These are phyloP conservation scores for Plebejus argus DNA, from an alignment of 2,888 invertebrate genomes.

Conservation along the genomic window DNA sequence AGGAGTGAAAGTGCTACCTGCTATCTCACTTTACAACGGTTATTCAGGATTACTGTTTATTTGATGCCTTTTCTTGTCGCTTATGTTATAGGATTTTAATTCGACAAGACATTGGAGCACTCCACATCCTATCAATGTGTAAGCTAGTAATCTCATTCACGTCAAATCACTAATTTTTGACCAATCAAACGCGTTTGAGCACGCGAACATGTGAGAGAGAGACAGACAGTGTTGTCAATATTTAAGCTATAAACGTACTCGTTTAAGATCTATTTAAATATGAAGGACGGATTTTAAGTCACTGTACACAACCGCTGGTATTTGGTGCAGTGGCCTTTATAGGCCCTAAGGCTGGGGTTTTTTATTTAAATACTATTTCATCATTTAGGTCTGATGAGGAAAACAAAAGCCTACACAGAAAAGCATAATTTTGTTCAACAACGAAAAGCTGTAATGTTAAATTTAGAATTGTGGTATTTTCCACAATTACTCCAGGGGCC, in stretches of 20 bases:
- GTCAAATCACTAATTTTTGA: too few relatives aligned
- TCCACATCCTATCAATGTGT: not conserved
- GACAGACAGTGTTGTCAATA: not conserved
- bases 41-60: too few relatives aligned
- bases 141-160: not conserved
- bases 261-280: constrained; percentile 16
- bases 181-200: not conserved
- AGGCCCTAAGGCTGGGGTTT: not conserved
- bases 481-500: not conserved
- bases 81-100: too few relatives aligned
- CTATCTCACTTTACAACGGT: not conserved
- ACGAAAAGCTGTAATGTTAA: not conserved
- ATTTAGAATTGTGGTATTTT: not conserved
- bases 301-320: constrained; percentile 21
- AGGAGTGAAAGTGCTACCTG: not conserved
- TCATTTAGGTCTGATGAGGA: not conserved
- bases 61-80: too few relatives aligned
- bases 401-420: not conserved
- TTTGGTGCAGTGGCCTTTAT: not conserved
- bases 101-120: too few relatives aligned
- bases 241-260: not conserved
- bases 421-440: not conserved
- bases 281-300: constrained; percentile 27
- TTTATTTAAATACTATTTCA: not conserved
- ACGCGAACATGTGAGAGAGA: not conserved